Base-by-base conservation (phyloP, 2,888 invertebrate species). In the Atethmia centrago region DNA sequence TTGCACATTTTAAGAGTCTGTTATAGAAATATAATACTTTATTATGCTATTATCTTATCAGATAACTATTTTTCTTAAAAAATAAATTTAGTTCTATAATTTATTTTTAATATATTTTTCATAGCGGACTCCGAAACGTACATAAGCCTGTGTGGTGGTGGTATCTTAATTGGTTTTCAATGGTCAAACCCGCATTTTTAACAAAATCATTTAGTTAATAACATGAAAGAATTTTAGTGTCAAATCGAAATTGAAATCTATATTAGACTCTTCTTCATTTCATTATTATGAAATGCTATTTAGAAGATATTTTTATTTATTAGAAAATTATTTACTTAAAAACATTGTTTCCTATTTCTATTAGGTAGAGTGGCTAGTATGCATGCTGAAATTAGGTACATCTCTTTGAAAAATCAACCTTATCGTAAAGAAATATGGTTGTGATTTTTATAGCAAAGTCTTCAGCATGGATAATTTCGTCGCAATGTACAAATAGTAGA, bases 231-330 rank as follows among this genome's bases (percentile, higher is more conserved):
- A 58, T 53, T 71, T 66, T 83, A 71, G 83, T 83, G 84, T 81
- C 82, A 79, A 82, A 79, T 80, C 49, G 67, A 62, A 77, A 77
- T 55, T 65, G 14, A 40, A 65, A 45, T 40, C 1, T 58, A 28
- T 59, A 40, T 28, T 51, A 53, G n/a, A 62, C 56, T 84, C 85
- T 87, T 89, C 85, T 81, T 74, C 83, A 73, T 88, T 88, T 90
- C 87, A 82, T 83, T 53, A 45, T 25, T 55, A 73, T 84, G 83
- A 89, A 89, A 87, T 87, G 83, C 74, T 82, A 85, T 71, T 81
- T 83, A 82, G 85, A 87, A 83, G 74, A 74, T 36, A 49, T 58
- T 74, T 74, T 64, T 65, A 75, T 79, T 68, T 75, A 73, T 67
- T 74, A 76, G 49, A 70, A n/a, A 59, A 36, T 62, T 68, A 68